A percentile compares a stretch with the other conserved stretches of the same genome.
These are phyloP conservation scores for Drosophila kepulauana DNA, from an alignment of 1,140 invertebrate genomes.

Conservation along the genomic window DNA sequence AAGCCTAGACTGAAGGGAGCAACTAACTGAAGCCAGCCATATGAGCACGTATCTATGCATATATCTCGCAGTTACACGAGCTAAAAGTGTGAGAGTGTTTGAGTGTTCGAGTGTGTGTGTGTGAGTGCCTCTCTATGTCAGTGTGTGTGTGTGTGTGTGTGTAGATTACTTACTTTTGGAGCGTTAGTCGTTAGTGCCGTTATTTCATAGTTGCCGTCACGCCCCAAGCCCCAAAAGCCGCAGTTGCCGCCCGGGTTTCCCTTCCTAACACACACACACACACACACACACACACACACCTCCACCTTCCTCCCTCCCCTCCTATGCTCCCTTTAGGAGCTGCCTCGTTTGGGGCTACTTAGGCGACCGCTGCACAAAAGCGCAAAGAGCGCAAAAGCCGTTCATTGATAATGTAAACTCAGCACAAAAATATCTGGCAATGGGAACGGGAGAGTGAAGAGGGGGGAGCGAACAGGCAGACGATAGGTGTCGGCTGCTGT, in stretches of 20 bases:
- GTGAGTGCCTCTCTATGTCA: slow-evolving; percentile 5
- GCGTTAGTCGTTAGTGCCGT: slow-evolving; percentile 80
- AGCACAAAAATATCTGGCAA: slow-evolving; percentile 72
- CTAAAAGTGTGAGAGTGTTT: slow-evolving; percentile 2
- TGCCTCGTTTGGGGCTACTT: slow-evolving; percentile 57
- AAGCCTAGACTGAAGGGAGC: neutral
- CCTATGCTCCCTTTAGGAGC: too few species aligned
- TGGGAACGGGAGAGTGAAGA: neutral
- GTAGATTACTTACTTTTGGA: slow-evolving; percentile 80
- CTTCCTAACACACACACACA: slow-evolving; percentile 12
- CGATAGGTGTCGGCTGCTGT: neutral
- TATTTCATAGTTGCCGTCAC: slow-evolving; percentile 79
- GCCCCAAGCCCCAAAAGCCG: slow-evolving; percentile 50
- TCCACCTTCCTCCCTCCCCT: neutral
- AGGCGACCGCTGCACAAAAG: slow-evolving; percentile 71
- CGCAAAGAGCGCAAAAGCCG: slow-evolving; percentile 71
- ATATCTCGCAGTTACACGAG: slow-evolving; percentile 42
- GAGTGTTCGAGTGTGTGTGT: slow-evolving; percentile 20
- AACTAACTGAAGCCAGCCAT: slow-evolving; percentile 36
- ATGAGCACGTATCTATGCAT: slow-evolving; percentile 70
- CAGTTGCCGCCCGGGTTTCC: slow-evolving; percentile 12
- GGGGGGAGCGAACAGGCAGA: neutral
- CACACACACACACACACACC: slow-evolving; percentile 6
- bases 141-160: slow-evolving; percentile 48
- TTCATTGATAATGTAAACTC: slow-evolving; percentile 83